Conservation (phyloP, 2,888 invertebrate species). For the Adela reaumurella region DNA sequence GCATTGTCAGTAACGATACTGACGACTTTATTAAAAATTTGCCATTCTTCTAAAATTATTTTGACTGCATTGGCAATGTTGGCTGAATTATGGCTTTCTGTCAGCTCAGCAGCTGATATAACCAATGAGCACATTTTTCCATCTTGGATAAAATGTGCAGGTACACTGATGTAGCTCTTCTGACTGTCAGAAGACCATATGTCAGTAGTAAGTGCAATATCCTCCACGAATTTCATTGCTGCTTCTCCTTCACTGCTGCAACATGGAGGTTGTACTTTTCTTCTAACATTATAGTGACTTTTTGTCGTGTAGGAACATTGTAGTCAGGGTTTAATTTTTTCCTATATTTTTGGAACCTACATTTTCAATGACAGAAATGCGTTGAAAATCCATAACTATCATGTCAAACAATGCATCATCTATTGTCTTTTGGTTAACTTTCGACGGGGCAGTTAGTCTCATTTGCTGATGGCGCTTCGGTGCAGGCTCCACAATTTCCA, state of each 20-base stretch:
- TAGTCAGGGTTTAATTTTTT: conserved; percentile 9
- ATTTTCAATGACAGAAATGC: conserved; percentile 9
- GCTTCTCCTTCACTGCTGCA: conserved; percentile 9
- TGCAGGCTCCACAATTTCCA: too few species aligned
- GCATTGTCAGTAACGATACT: conserved; percentile 14
- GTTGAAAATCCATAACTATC: conserved; percentile 10
- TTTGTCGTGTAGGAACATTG: conserved; percentile 7
- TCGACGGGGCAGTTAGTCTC: conserved; percentile 8
- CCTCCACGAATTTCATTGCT: conserved; percentile 5
- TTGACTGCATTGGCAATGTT: conserved; percentile 10
- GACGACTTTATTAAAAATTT: conserved; percentile 1
- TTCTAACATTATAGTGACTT: conserved; percentile 3
- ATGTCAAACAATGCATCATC: conserved; percentile 10
- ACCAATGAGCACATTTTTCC: conserved; percentile 6
- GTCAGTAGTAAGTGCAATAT: conserved; percentile 12
- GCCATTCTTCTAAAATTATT: conserved; percentile 9
- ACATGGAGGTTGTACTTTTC: conserved; percentile 8
- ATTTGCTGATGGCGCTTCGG: conserved; percentile 6
- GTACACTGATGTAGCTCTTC: too few species aligned
- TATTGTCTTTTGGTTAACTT: conserved; percentile 9
- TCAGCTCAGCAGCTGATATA: conserved; percentile 9
- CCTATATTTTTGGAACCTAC: conserved; percentile 7
- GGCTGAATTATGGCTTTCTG: conserved; percentile 7
- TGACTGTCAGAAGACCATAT: conserved; percentile 1
- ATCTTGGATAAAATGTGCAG: background rate